A percentile compares a stretch with the other conserved stretches of the same genome.
phyloP scores from a whole-genome alignment of 2,113 vertebrate species.

The Sylvietta virens region DNA sequence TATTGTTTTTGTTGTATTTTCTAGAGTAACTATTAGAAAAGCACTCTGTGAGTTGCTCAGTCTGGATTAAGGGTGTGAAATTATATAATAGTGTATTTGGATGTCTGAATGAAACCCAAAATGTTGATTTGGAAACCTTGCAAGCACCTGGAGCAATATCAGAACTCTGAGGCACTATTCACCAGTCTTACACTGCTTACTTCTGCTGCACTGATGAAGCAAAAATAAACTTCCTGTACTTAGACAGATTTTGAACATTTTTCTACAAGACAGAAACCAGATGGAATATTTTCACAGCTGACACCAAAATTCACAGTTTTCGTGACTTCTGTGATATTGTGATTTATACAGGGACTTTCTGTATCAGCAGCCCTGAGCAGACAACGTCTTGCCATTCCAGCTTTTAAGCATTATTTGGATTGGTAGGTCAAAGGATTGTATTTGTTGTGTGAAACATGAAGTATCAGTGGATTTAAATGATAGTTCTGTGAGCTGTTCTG shows the following conservation, averaged over 20 bases:
- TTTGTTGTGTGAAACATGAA: constrained; percentile 15
- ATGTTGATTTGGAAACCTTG: neutral
- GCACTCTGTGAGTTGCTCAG: neutral
- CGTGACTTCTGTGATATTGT: constrained; percentile 35
- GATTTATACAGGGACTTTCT: constrained; percentile 57
- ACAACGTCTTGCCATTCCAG: neutral
- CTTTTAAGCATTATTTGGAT: neutral
- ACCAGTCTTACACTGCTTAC: neutral
- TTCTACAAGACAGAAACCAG: constrained; percentile 64
- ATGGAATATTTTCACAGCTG: constrained; percentile 70
- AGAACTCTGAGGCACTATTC: constrained; percentile 3
- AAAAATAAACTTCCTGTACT: constrained; percentile 58
- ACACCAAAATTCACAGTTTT: constrained; percentile 60
- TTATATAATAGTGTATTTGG: neutral
- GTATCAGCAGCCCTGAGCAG: constrained; percentile 42
- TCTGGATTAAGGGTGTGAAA: neutral
- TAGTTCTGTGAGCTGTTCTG: neutral
- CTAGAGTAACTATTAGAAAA: neutral
- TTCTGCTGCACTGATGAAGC: constrained; percentile 44
- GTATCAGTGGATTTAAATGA: neutral
- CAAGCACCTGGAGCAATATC: constrained; percentile 34
- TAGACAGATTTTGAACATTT: constrained; percentile 66
- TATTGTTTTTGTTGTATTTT: neutral
- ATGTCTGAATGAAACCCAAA: neutral
- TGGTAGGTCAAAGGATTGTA: constrained; percentile 14